Percentiles rank a stretch among this genome's conserved stretches.
Conservation (phyloP, 2,888 invertebrate species). For the Synergus japonicus region DNA sequence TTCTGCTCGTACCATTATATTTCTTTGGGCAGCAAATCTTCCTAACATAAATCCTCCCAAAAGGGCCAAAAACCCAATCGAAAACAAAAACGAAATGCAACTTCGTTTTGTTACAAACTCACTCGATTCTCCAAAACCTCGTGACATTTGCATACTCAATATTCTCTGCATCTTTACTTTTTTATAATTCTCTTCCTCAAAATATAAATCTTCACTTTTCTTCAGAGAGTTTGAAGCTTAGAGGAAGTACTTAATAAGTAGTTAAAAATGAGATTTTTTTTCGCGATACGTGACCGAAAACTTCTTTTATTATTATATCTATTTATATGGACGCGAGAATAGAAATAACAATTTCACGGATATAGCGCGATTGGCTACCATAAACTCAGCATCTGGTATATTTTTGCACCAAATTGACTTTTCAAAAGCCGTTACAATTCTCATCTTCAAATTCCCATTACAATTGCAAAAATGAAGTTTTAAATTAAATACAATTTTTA, state of each 20-base stretch:
- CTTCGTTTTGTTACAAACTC: conserved; percentile 77
- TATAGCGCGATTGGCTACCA: conserved; percentile 16
- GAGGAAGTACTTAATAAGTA: neutral
- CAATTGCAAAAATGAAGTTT: neutral
- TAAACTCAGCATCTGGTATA: conserved; percentile 31
- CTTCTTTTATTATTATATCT: conserved; percentile 49
- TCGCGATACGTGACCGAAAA: neutral
- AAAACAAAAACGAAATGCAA: conserved; percentile 78
- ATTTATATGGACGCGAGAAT: conserved; percentile 49
- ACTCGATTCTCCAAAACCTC: conserved; percentile 72
- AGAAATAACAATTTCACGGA: conserved; percentile 46
- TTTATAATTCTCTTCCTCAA: neutral
- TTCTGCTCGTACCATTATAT: conserved; percentile 67
- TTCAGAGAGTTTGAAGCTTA: neutral
- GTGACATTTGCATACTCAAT: conserved; percentile 77
- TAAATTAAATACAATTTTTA: neutral
- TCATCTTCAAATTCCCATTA: conserved; percentile 5
- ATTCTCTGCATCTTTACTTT: conserved; percentile 76
- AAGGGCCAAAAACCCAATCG: conserved; percentile 77
- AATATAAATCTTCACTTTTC: neutral
- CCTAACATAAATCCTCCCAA: conserved; percentile 78
- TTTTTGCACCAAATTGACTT: conserved; percentile 33
- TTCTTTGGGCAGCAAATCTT: conserved; percentile 76
- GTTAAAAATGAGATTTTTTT: neutral
- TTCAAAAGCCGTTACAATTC: conserved; percentile 9